Base-by-base conservation (phyloP, 1,140 invertebrate species). In the Drosophila novamexicana region DNA sequence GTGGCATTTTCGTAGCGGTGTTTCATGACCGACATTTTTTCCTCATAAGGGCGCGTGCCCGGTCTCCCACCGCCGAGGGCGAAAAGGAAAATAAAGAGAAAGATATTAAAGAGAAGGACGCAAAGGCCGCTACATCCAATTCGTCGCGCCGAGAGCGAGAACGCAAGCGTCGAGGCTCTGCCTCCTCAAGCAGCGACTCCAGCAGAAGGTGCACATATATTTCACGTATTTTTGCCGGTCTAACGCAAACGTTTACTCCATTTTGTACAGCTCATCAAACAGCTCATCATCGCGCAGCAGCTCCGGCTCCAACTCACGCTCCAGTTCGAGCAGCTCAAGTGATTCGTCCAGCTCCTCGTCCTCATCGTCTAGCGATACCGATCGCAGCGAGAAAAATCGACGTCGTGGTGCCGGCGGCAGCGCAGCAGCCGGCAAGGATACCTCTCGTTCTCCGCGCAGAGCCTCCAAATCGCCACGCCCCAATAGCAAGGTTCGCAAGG, bases 201-300 rank as follows among this genome's bases (percentile, higher is more conserved):
- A 96, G 95, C 73, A 95, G 95, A 90, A 96, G 96, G 96, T 96
- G 71, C 36, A 18, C n/a, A 42, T 61, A 34, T 12, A 58, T 8
- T 34, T 54, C 7, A 40, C 40, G 1, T 7, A 29, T 37, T 52
- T 22, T 18, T 54, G 53, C 22, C 14, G 49, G 36, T 34, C 7
- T 59, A 68, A 29, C 22, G 2, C 4, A 40, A 73, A 54, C 37
- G 53, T 68, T 66, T 58, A 56, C n/a, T 45, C 16, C 37, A n/a
- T 34, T 58, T 72, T 16, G 7, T 10, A 37, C 29, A 93, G 91
- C 53, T 92, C 91, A n/a, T 91, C 90, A 6, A 86, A 86, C 63
- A 91, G 76, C 75, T 96, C 96, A 93, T 96, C 96, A 14, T 96
- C 96, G 6, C 95, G 96, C 12, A 96, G 96, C 81, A 97, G 95